phyloP scores from a whole-genome alignment of 2,113 vertebrate genomes.

The Peucedramus taeniatus region DNA sequence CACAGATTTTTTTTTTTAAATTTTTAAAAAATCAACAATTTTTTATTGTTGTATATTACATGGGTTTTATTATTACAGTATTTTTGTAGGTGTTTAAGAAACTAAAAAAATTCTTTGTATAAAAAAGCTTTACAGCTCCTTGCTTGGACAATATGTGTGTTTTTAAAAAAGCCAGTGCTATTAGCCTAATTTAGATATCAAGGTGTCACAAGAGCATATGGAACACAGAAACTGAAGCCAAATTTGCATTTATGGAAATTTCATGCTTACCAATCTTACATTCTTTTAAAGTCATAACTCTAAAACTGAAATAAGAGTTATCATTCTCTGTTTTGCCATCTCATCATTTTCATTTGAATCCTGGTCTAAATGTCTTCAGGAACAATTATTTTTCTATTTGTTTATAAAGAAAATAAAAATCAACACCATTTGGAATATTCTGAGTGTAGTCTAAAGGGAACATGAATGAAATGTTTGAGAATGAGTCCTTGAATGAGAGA shows the following conservation, averaged over 20 bases:
- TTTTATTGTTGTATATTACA: neutral
- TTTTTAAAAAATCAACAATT: too few relatives aligned
- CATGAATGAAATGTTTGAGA: neutral
- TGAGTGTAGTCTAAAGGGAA: neutral
- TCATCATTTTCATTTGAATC: neutral
- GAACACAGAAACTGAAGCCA: neutral
- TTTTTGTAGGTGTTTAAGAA: neutral
- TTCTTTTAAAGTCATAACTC: neutral
- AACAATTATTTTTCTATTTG: neutral
- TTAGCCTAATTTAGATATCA: neutral
- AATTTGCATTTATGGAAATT: neutral
- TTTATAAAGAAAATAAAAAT: neutral
- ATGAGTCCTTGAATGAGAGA: neutral
- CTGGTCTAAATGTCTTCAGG: neutral
- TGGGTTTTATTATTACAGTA: neutral
- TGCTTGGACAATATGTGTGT: neutral
- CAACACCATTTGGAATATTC: neutral
- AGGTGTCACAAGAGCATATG: neutral
- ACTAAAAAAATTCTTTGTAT: neutral
- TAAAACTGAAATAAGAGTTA: neutral
- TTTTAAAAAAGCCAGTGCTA: neutral
- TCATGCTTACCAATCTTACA: neutral
- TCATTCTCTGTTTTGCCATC: neutral
- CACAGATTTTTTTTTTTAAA: too few relatives aligned
- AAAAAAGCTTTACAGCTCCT: neutral